Percentiles rank a stretch among this genome's conserved stretches.
phyloP scores from a whole-genome alignment of 2,113 vertebrate species.

The Anoura caudifer region DNA sequence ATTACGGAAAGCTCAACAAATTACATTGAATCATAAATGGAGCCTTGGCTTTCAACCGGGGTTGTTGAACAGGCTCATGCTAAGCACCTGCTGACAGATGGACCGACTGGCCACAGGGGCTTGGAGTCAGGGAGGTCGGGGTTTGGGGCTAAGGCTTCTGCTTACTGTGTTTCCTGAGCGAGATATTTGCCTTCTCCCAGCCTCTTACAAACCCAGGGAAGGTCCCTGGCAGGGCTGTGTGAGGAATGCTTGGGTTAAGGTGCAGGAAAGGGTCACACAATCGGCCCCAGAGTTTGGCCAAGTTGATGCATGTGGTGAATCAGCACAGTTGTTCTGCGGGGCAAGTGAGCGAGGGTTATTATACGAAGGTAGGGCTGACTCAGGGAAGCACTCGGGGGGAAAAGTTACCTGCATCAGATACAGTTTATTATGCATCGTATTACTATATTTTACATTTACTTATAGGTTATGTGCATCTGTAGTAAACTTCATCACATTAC shows the following conservation, averaged over 20 bases:
- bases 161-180: not conserved
- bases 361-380: not conserved
- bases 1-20: constrained; percentile 4
- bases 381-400: not conserved
- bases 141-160: not conserved
- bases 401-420: not conserved
- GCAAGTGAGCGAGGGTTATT: not conserved
- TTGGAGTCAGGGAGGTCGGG: not conserved
- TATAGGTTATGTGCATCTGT: too few relatives aligned
- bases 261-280: not conserved
- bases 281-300: too few relatives aligned
- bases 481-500: too few relatives aligned
- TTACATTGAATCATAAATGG: not conserved
- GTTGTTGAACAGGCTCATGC: not conserved
- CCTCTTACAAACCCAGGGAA: not conserved
- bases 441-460: not conserved
- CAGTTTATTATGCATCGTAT: not conserved
- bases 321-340: not conserved
- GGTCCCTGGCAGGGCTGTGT: not conserved
- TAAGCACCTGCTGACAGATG: not conserved
- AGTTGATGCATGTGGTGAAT: not conserved
- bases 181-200: not conserved
- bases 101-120: not conserved
- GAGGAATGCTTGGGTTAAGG: not conserved
- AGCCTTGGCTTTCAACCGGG: not conserved